Percentiles rank a stretch among this genome's conserved stretches.
These are phyloP conservation scores for Pseudochirops corinnae DNA, from an alignment of 2,797 vertebrate genomes.

Conservation along the genomic window DNA sequence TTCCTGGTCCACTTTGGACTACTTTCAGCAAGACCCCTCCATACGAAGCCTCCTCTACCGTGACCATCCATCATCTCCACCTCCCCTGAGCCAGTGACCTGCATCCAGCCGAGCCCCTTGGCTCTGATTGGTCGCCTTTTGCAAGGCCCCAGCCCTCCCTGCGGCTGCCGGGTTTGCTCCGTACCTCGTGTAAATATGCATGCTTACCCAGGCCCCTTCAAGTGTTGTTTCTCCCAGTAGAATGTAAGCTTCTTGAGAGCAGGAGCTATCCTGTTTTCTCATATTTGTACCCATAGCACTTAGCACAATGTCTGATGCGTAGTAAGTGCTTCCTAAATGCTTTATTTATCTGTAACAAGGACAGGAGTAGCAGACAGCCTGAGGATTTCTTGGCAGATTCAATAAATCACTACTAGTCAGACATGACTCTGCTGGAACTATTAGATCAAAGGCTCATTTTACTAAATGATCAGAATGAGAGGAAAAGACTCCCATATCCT, in stretches of 20 bases:
- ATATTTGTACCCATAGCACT: background rate
- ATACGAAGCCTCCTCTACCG: background rate
- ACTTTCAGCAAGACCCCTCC: background rate
- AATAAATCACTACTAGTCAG: background rate
- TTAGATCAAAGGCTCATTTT: background rate
- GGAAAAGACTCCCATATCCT: background rate
- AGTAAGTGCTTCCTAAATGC: background rate
- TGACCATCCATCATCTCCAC: background rate
- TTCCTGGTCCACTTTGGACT: background rate
- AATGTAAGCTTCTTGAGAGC: background rate
- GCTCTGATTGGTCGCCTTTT: background rate
- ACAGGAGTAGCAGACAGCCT: background rate
- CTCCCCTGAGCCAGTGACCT: background rate
- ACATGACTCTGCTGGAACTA: background rate
- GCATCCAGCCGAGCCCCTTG: background rate
- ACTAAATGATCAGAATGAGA: background rate
- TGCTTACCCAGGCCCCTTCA: background rate
- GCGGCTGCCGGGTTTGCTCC: background rate
- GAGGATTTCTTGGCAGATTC: background rate
- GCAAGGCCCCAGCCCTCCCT: background rate
- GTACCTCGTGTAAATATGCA: background rate
- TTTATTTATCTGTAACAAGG: background rate
- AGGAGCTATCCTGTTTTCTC: background rate
- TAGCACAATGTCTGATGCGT: background rate
- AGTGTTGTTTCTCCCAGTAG: background rate